Percentiles rank a stretch among this genome's conserved stretches.
phyloP scores from a whole-genome alignment of 2,888 invertebrate species.

The Micropterix aruncella region DNA sequence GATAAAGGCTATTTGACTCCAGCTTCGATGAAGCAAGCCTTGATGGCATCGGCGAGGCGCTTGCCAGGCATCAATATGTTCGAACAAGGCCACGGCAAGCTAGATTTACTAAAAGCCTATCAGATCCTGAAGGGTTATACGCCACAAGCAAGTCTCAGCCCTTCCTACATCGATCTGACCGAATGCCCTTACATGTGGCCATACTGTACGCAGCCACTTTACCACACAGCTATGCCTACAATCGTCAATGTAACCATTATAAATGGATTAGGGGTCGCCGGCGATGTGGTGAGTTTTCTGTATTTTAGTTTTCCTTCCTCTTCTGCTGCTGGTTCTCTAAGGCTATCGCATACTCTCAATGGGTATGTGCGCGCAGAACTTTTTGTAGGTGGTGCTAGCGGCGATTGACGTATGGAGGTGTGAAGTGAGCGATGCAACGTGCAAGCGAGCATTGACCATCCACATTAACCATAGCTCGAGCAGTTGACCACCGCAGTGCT shows the following conservation, averaged over 20 bases:
- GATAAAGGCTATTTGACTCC: slow-evolving; percentile 63
- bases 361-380: no score
- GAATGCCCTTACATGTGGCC: slow-evolving; percentile 99
- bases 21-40: slow-evolving; percentile 88
- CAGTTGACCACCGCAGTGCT: no score
- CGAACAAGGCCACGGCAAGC: slow-evolving; percentile 92
- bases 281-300: slow-evolving; percentile 49
- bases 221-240: slow-evolving; percentile 72
- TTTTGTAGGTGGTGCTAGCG: no score
- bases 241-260: slow-evolving; percentile 90
- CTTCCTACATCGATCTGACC: slow-evolving; percentile 82
- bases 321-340: no score
- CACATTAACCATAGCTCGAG: no score
- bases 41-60: slow-evolving; percentile 80
- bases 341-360: no score
- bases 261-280: slow-evolving; percentile 86
- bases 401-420: no score
- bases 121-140: slow-evolving; percentile 48
- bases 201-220: slow-evolving; percentile 90
- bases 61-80: slow-evolving; percentile 87
- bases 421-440: no score
- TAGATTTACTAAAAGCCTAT: slow-evolving; percentile 82
- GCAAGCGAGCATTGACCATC: no score
- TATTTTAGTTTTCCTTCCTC: no score
- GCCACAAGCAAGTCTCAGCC: slow-evolving; percentile 49